Percentiles rank a stretch among this genome's conserved stretches.
These are phyloP conservation scores for Dermochelys coriacea DNA, from an alignment of 2,797 vertebrate species.

Conservation along the genomic window DNA sequence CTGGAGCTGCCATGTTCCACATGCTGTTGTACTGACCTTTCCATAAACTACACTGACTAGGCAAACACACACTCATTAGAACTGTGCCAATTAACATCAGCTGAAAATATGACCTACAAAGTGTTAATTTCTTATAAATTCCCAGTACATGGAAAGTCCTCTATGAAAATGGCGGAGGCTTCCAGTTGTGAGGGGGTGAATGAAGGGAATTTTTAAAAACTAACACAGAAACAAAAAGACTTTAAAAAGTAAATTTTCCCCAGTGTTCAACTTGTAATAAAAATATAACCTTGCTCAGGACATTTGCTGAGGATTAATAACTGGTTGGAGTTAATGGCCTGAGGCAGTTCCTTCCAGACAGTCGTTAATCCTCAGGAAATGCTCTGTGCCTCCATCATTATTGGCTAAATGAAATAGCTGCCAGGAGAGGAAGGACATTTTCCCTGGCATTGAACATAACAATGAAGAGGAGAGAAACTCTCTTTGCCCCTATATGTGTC, in stretches of 20 bases:
- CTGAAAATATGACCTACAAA: neutral
- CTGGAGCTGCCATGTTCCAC: neutral
- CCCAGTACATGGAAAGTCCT: neutral
- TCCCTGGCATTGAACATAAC: neutral
- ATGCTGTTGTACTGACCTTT: neutral
- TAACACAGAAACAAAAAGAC: neutral
- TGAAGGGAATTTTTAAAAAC: neutral
- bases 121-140: neutral
- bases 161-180: neutral
- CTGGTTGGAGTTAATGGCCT: neutral
- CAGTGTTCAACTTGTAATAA: neutral
- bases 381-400: fast-evolving
- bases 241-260: neutral
- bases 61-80: fast-evolving
- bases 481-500: neutral
- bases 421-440: neutral
- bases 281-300: neutral
- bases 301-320: neutral
- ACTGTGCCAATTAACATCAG: neutral
- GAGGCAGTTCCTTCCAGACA: fast-evolving
- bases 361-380: fast-evolving
- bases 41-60: neutral
- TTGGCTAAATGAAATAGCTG: fast-evolving
- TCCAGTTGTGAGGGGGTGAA: neutral
- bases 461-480: neutral